Percentiles rank a stretch among this genome's conserved stretches.
Conservation (phyloP, 2,113 vertebrate genomes). For the Macaca fascicularis region DNA sequence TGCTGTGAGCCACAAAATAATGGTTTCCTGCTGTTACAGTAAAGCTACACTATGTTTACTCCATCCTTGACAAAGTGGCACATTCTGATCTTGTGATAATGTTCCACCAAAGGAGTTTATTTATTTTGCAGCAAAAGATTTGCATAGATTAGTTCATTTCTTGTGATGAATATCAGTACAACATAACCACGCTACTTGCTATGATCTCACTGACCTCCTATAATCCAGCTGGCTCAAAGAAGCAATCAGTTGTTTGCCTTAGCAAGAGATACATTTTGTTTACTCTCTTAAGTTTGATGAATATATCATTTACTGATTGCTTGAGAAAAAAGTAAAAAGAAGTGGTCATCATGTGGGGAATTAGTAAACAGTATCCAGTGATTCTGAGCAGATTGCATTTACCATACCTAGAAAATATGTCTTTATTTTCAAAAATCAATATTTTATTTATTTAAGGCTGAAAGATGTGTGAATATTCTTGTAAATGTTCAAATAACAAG, state of each 20-base stretch:
- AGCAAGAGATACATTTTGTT: neutral
- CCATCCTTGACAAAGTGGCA: neutral
- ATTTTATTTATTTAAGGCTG: slow-evolving; percentile 16
- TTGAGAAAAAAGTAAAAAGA: slow-evolving; percentile 28
- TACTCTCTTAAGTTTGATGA: slow-evolving; percentile 54
- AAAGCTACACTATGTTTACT: neutral
- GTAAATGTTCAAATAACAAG: neutral
- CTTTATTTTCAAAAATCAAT: neutral
- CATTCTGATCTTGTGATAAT: slow-evolving; percentile 41
- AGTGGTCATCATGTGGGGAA: slow-evolving; percentile 36
- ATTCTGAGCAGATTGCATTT: neutral
- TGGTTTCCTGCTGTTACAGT: neutral
- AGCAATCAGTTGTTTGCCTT: neutral
- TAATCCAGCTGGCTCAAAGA: slow-evolving; percentile 23
- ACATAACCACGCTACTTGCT: slow-evolving; percentile 18
- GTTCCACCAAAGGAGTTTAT: slow-evolving; percentile 35
- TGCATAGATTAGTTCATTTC: slow-evolving; percentile 33
- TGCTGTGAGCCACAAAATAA: neutral
- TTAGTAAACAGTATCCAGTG: neutral
- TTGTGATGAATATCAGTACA: neutral
- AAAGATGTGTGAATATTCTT: slow-evolving; percentile 30
- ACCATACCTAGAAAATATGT: neutral
- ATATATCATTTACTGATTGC: slow-evolving; percentile 14
- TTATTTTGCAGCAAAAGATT: slow-evolving; percentile 50
- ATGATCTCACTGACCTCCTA: neutral